Evolutionary conservation across 2,888 invertebrate genomes (phyloP).

Genomic region (Lycocerus yunnanus): DNA sequence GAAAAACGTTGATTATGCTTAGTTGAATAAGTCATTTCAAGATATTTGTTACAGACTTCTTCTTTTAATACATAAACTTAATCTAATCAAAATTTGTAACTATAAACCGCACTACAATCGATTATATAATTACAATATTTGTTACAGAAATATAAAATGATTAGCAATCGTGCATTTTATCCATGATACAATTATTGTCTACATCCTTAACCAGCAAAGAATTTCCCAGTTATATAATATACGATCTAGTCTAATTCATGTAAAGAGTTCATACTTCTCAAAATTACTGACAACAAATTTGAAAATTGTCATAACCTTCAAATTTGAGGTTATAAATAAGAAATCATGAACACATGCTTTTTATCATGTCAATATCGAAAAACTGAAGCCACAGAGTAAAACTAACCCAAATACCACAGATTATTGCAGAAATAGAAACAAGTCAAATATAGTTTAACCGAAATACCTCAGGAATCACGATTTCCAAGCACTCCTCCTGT

Average conservation of each 20-base stretch:
- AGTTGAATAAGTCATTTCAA: too few relatives aligned
- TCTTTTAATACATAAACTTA: neutral
- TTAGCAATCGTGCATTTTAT: too few relatives aligned
- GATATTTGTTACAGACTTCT: too few relatives aligned
- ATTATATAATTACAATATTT: neutral
- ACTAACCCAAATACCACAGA: neutral
- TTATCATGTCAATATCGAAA: neutral
- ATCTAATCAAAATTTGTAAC: neutral
- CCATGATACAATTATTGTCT: neutral
- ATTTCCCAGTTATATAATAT: neutral
- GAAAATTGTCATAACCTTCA: neutral
- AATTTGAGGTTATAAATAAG: neutral
- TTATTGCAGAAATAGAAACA: neutral
- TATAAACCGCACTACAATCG: neutral
- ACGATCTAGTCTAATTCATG: neutral
- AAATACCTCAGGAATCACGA: conserved; percentile 77
- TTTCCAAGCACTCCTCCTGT: conserved; percentile 74
- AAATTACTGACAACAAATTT: neutral
- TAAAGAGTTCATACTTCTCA: neutral
- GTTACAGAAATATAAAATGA: neutral
- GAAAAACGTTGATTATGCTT: too few relatives aligned
- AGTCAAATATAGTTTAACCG: neutral
- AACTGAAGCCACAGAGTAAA: neutral
- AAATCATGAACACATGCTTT: neutral
- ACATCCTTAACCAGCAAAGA: neutral